Evolutionary conservation across 2,113 vertebrate species (phyloP), one percentile per base, ranked within the genome.

Genomic region (Nycticryphes semicollaris): DNA sequence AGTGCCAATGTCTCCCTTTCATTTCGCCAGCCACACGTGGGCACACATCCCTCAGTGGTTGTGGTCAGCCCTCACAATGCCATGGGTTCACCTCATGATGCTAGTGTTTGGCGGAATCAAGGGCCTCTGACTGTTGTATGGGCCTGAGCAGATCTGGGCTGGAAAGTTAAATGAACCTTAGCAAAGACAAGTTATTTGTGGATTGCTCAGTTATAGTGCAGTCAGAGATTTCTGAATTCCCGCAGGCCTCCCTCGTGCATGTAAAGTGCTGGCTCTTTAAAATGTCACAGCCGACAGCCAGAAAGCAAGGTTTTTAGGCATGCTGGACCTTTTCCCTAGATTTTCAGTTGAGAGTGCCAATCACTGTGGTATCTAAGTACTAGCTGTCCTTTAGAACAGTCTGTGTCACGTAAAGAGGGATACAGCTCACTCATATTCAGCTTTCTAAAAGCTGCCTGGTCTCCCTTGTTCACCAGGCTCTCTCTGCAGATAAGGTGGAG

Each of bases 281-380:
- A 92, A 96, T 93, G 81, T 92, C 82, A 84, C 59, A 70, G 13
- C 41, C 7, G n/a, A 88, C 75, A 94, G 60, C 33, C 73, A 89
- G 73, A 87, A 90, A 67, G 30, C 22, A 80, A 57, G 45, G 64
- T 1, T 28, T 94, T 94, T 43, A 87, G 47, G 62, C 84, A 12
- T 57, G 57, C 43, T 96, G 94, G 80, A 68, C 60, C 33, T 25
- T 14, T 79, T 92, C 94, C 90, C 66, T 84, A 4, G 91, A 57
- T 95, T 96, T 96, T 93, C 22, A 74, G 70, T 45, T 39, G 12
- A 73, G 31, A 87, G 41, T 74, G 92, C 67, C 91, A 96, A 35
- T 87, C 75, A 45, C 50, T 96, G 94, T 85, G 82, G 63, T 93
- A 83, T 87, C 81, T 91, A 94, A 91, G 82, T 96, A 95, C 93